Percentiles rank a stretch among this genome's conserved stretches.
Evolutionary conservation across 2,888 invertebrate genomes (phyloP).

Genomic region (Volucella bombylans): DNA sequence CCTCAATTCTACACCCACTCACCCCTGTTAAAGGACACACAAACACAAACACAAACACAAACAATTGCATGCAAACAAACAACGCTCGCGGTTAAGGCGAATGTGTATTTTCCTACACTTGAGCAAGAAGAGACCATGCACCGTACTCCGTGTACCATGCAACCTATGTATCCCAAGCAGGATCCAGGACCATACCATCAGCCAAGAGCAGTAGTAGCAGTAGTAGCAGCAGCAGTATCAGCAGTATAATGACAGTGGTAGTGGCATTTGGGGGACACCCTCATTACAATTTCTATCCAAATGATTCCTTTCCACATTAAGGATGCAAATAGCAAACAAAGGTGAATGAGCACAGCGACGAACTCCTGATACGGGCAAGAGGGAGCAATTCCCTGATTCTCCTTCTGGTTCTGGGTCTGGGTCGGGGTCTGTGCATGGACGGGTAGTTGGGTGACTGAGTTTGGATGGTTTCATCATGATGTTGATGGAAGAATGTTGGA

Average conservation of each 20-base stretch:
- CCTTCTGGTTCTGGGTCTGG: neutral
- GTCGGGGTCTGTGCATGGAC: neutral
- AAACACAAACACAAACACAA: neutral
- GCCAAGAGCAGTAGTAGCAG: neutral
- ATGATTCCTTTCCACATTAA: slow-evolving; percentile 69
- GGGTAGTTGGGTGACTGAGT: neutral
- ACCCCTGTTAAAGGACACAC: slow-evolving; percentile 3
- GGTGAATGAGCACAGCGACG: slow-evolving; percentile 57
- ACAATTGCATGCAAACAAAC: slow-evolving; percentile 67
- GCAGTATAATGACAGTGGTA: slow-evolving; percentile 5
- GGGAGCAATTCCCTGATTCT: neutral
- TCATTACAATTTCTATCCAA: slow-evolving; percentile 72
- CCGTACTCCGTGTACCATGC: neutral
- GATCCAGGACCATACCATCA: slow-evolving; percentile 24
- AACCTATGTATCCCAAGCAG: neutral
- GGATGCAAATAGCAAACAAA: slow-evolving; percentile 73
- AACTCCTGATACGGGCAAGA: neutral
- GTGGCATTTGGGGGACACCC: slow-evolving; percentile 63
- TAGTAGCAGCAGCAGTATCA: neutral
- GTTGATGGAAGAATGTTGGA: slow-evolving; percentile 54
- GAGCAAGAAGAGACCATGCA: slow-evolving; percentile 61
- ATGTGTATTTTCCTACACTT: slow-evolving; percentile 69
- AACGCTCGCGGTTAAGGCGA: slow-evolving; percentile 68
- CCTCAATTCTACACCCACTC: slow-evolving; percentile 22
- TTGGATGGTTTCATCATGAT: slow-evolving; percentile 42